Conservation (phyloP, 2,797 vertebrate genomes). For the Hydrocynus forskahlii region DNA sequence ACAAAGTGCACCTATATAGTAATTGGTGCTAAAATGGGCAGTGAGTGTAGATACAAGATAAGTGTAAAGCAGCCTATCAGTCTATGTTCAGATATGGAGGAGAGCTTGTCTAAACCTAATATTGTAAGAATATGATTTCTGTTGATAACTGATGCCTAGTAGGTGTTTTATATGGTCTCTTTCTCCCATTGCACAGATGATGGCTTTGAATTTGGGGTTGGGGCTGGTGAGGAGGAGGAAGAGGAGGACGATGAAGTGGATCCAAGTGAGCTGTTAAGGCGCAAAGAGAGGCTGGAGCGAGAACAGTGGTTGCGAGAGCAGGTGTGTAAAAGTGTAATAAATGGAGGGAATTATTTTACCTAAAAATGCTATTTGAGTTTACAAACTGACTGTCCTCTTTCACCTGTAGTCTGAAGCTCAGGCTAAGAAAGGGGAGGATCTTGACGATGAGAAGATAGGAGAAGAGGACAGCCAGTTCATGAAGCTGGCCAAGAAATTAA, state of each 20-base stretch:
- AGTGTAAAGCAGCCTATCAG: too few species aligned
- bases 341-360: neutral
- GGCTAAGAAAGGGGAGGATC: constrained; percentile 65
- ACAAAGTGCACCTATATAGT: too few species aligned
- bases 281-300: constrained; percentile 89
- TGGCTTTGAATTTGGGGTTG: constrained; percentile 79
- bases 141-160: neutral
- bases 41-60: too few species aligned
- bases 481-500: constrained; percentile 93
- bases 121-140: neutral
- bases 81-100: neutral
- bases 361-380: neutral
- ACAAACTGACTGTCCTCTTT: constrained; percentile 5
- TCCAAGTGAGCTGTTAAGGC: constrained; percentile 85
- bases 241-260: constrained; percentile 84
- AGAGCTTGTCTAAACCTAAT: neutral
- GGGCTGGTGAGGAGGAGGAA: constrained; percentile 82
- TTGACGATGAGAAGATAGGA: constrained; percentile 79
- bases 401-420: constrained; percentile 78
- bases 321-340: constrained; percentile 68
- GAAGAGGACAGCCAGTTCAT: constrained; percentile 92
- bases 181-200: constrained; percentile 76
- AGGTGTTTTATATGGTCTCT: neutral
- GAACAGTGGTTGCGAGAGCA: constrained; percentile 95
- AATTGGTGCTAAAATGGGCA: too few species aligned